Conservation (phyloP, 2,888 invertebrate genomes). For the Strigamia maritima region DNA sequence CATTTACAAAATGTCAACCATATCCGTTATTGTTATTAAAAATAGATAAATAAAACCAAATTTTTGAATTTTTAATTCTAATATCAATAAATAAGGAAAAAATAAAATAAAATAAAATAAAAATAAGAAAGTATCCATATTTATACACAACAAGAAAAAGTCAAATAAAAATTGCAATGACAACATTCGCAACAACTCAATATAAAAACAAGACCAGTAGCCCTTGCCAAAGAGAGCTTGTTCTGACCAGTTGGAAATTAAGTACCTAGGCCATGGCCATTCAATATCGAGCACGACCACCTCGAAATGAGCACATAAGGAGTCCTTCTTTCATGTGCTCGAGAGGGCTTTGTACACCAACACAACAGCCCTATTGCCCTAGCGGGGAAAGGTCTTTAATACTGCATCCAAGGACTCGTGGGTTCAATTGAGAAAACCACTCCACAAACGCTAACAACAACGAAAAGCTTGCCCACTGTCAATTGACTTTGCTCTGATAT, state of each 20-base stretch:
- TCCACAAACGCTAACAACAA: conserved; percentile 12
- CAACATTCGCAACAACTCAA: conserved; percentile 11
- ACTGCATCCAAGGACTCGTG: conserved; percentile 8
- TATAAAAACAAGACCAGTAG: conserved; percentile 18
- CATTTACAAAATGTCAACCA: neutral
- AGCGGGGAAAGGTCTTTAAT: conserved; percentile 18
- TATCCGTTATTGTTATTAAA: neutral
- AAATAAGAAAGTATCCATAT: neutral
- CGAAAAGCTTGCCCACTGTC: conserved; percentile 15
- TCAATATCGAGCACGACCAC: conserved; percentile 23
- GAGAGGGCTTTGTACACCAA: conserved; percentile 23
- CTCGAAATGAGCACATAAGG: conserved; percentile 23
- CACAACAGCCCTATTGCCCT: conserved; percentile 23
- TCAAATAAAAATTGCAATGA: neutral
- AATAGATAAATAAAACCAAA: neutral
- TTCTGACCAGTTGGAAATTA: conserved; percentile 23
- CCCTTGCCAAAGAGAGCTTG: conserved; percentile 6
- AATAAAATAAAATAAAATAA: neutral
- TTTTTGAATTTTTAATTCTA: too few relatives aligned
- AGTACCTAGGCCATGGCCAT: conserved; percentile 19
- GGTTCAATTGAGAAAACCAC: conserved; percentile 23
- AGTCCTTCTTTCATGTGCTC: conserved; percentile 16
- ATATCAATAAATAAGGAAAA: neutral
- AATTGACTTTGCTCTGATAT: neutral
- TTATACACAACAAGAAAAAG: neutral